Conservation (phyloP, 2,797 vertebrate species). For the Sebastes minor region DNA sequence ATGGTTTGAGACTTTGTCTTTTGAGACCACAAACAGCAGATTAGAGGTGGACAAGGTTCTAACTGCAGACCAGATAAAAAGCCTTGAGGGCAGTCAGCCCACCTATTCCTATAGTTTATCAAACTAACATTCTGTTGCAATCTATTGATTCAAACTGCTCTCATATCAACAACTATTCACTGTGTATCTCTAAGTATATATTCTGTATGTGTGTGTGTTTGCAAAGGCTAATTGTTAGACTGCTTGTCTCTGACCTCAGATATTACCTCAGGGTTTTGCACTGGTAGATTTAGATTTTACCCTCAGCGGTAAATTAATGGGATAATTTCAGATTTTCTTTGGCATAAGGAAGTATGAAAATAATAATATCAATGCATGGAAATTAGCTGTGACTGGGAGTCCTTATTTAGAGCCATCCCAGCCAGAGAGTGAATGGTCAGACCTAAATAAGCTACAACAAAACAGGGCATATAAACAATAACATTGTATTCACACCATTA, state of each 20-base stretch:
- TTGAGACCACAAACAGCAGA: neutral
- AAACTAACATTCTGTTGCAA: neutral
- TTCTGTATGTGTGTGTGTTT: neutral
- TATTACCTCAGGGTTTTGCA: neutral
- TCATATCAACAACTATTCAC: neutral
- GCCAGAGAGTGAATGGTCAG: neutral
- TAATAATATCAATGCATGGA: neutral
- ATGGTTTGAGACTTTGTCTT: neutral
- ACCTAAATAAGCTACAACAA: neutral
- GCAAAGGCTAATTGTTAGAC: neutral
- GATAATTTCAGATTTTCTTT: neutral
- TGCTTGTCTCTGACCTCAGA: neutral
- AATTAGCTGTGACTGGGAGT: neutral
- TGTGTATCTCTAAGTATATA: neutral
- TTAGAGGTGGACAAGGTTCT: slow-evolving; percentile 14
- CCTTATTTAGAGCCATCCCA: neutral
- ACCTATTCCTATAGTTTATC: neutral
- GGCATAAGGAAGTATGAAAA: neutral
- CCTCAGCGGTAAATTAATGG: neutral
- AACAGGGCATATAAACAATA: neutral
- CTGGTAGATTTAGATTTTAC: neutral
- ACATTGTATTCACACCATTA: neutral
- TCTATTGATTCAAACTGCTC: slow-evolving; percentile 33
- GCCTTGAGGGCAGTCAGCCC: neutral
- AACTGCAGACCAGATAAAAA: neutral